A percentile compares a stretch with the other conserved stretches of the same genome.
phyloP scores from a whole-genome alignment of 2,888 invertebrate species.

The Rambutsinella grinnellia region DNA sequence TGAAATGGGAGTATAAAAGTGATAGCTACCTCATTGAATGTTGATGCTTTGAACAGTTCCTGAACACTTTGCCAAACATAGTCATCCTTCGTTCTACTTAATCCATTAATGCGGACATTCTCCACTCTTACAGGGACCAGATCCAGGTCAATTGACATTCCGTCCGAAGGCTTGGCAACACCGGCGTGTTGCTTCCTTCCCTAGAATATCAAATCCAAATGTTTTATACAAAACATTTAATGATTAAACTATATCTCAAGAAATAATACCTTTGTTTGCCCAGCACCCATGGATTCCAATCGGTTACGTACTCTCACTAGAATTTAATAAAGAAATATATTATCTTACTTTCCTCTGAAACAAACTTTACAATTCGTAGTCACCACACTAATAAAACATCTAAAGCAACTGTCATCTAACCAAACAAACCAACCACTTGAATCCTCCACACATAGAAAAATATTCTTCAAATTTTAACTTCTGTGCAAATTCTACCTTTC shows the following conservation, averaged over 20 bases:
- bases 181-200: slow-evolving; percentile 43
- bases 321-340: slow-evolving; percentile 20
- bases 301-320: slow-evolving; percentile 14
- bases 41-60: slow-evolving; percentile 85
- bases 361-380: no score
- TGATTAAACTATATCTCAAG: background rate
- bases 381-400: no score
- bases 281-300: slow-evolving; percentile 51
- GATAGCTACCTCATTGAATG: slow-evolving; percentile 91
- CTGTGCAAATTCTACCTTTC: slow-evolving; percentile 12
- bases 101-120: slow-evolving; percentile 86
- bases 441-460: no score
- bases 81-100: slow-evolving; percentile 90
- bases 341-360: no score
- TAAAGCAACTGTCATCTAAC: no score
- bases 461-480: no score
- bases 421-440: no score
- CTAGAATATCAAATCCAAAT: slow-evolving; percentile 19
- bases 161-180: slow-evolving; percentile 53
- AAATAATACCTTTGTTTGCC: slow-evolving; percentile 45
- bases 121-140: slow-evolving; percentile 82
- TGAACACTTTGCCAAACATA: slow-evolving; percentile 83
- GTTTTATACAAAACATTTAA: background rate
- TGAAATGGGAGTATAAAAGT: no score
- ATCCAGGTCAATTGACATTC: slow-evolving; percentile 55